Percentiles rank a stretch among this genome's conserved stretches.
These are phyloP conservation scores for Perizoma flavofasciatum DNA, from an alignment of 2,888 invertebrate genomes.

Conservation along the genomic window DNA sequence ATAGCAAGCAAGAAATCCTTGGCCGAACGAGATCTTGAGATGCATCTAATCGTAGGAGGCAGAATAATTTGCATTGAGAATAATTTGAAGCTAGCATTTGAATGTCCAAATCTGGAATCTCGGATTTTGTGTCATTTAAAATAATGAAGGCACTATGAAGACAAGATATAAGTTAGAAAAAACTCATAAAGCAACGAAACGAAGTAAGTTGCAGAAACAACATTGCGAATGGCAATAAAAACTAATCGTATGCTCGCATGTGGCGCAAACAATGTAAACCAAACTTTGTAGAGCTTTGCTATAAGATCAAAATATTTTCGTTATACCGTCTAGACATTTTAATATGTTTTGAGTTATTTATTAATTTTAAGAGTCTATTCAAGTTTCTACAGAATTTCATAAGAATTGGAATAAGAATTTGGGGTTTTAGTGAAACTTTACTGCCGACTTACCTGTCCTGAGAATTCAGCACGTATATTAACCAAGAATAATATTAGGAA, in stretches of 20 bases:
- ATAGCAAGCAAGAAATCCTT: conserved; percentile 21
- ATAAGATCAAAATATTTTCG: conserved; percentile 18
- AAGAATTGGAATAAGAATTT: too few species aligned
- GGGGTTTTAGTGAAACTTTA: too few species aligned
- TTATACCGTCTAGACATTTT: conserved; percentile 14
- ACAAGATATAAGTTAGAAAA: not conserved
- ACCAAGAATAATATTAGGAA: not conserved
- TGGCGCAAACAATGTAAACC: conserved; percentile 32
- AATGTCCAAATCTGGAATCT: too few species aligned
- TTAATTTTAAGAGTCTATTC: too few species aligned
- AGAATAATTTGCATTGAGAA: conserved; percentile 1
- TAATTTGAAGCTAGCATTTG: conserved; percentile 1
- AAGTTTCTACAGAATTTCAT: not conserved
- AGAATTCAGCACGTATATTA: too few species aligned
- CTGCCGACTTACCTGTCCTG: too few species aligned
- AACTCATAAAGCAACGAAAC: conserved; percentile 1
- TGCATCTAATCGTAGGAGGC: conserved; percentile 14
- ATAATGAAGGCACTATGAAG: not conserved
- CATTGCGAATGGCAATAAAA: conserved; percentile 24
- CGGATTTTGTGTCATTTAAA: too few species aligned
- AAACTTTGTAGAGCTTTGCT: conserved; percentile 24
- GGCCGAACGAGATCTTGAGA: conserved; percentile 16
- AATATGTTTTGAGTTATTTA: not conserved
- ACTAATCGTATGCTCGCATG: conserved; percentile 26
- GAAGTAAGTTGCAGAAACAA: conserved; percentile 17